Conservation (phyloP, 2,888 invertebrate genomes). For the Leptopilina myrica region DNA sequence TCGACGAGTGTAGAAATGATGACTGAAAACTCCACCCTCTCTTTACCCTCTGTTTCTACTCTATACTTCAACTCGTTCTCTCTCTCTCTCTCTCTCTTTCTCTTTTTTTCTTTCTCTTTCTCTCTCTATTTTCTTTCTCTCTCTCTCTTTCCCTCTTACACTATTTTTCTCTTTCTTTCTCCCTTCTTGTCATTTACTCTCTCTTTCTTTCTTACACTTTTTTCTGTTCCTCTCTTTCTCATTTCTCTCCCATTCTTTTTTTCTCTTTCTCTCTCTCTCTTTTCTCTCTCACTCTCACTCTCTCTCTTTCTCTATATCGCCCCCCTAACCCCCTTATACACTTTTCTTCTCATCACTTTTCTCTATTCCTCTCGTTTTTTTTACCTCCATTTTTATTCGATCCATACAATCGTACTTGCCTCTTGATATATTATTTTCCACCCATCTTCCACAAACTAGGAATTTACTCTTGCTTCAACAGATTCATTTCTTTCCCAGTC, state of each 20-base stretch:
- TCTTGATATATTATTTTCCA: slow-evolving; percentile 32
- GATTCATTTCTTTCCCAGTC: background rate
- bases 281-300: slow-evolving; percentile 6
- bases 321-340: background rate
- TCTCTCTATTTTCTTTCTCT: slow-evolving; percentile 18
- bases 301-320: slow-evolving; percentile 46
- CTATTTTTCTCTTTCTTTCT: slow-evolving; percentile 17
- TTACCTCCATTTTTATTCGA: slow-evolving; percentile 15
- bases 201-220: background rate
- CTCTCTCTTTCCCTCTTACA: background rate
- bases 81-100: slow-evolving; percentile 23
- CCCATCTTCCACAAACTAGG: background rate
- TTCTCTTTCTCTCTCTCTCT: slow-evolving; percentile 47
- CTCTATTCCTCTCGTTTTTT: too few species aligned
- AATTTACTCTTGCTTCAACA: slow-evolving; percentile 4
- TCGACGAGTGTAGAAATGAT: slow-evolving; percentile 24
- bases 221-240: background rate
- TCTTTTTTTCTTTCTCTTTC: background rate
- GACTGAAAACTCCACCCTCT: background rate
- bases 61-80: background rate
- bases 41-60: background rate
- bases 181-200: background rate
- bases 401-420: slow-evolving; percentile 18
- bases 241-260: background rate
- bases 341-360: too few species aligned